Percentiles rank a stretch among this genome's conserved stretches.
Evolutionary conservation across 2,113 vertebrate genomes (phyloP).

Genomic region (Oxyruncus cristatus): DNA sequence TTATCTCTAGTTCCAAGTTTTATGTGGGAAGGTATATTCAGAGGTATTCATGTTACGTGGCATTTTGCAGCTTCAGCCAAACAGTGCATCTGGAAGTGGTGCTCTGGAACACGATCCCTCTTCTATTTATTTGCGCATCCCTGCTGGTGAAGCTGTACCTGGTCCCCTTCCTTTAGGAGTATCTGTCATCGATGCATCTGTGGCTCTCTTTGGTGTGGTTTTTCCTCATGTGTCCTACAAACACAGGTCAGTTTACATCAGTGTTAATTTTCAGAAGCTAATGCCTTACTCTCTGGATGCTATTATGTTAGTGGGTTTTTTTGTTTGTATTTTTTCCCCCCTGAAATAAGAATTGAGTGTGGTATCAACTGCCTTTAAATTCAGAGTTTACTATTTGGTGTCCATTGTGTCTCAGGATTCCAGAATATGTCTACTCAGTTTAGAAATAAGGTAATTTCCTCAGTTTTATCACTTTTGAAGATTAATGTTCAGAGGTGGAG

Average conservation of each 20-base stretch:
- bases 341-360: not conserved
- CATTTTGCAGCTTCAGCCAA: constrained; percentile 89
- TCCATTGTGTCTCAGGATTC: not conserved
- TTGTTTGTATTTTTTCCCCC: not conserved
- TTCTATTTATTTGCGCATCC: constrained; percentile 94
- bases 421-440: not conserved
- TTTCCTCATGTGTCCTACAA: constrained; percentile 98
- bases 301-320: not conserved
- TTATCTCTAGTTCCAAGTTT: not conserved
- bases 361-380: not conserved
- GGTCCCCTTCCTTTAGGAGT: constrained; percentile 95
- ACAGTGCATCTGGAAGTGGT: constrained; percentile 96
- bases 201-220: constrained; percentile 96
- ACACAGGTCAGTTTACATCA: constrained; percentile 83
- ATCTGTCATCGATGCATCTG: constrained; percentile 95
- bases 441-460: not conserved
- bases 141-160: constrained; percentile 91
- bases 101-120: constrained; percentile 97
- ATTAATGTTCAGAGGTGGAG: not conserved
- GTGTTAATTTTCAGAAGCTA: not conserved
- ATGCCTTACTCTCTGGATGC: not conserved
- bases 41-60: not conserved
- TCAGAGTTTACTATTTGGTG: not conserved
- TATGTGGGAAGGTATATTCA: not conserved
- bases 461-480: not conserved